phyloP scores from a whole-genome alignment of 2,888 invertebrate genomes.

The Molanna angustata region DNA sequence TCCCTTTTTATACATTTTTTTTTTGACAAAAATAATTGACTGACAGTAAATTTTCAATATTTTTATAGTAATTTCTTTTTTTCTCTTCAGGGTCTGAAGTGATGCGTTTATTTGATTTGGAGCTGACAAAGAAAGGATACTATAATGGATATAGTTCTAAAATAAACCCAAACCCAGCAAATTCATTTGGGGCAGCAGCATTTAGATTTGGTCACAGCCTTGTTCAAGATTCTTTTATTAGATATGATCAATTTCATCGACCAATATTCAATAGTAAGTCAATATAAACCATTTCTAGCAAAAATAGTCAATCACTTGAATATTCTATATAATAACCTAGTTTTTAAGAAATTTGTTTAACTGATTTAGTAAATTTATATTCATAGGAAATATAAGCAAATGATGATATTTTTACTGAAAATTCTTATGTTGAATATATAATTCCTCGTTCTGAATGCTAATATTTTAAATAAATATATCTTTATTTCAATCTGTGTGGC shows the following conservation, averaged over 20 bases:
- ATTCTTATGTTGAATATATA: no score
- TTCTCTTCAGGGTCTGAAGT: conserved; percentile 62
- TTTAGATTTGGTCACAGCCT: conserved; percentile 86
- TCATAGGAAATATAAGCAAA: no score
- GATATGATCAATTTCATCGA: conserved; percentile 68
- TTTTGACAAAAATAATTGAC: not conserved
- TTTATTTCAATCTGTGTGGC: no score
- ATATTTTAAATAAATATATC: no score
- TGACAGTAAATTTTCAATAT: not conserved
- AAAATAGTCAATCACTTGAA: no score
- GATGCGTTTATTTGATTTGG: conserved; percentile 71
- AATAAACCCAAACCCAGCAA: conserved; percentile 72
- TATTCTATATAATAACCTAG: no score
- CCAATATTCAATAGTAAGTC: conserved; percentile 68
- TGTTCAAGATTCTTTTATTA: conserved; percentile 73
- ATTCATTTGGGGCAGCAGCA: conserved; percentile 78
- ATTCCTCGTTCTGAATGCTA: no score
- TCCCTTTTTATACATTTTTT: not conserved
- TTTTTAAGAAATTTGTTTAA: no score
- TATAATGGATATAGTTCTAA: conserved; percentile 68
- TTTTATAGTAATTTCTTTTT: not conserved
- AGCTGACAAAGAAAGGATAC: conserved; percentile 64
- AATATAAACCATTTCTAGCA: no score
- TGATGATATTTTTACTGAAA: no score
- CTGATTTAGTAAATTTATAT: no score